phyloP scores from a whole-genome alignment of 1,140 invertebrate species.

The Neotoxoptera formosana region DNA sequence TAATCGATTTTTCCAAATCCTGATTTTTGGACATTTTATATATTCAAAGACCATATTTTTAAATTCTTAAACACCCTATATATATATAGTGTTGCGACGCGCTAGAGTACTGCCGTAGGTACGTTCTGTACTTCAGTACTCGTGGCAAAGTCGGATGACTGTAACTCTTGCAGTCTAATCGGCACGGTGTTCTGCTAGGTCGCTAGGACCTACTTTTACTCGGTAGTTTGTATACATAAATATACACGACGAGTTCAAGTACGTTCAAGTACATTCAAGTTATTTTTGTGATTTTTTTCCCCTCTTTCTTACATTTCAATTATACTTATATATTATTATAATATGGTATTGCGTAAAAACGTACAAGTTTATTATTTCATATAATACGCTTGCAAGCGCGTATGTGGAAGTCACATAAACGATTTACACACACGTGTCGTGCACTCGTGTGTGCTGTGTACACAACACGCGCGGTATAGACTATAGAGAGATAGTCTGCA shows the following conservation, averaged over 20 bases:
- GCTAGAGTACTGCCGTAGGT: no score
- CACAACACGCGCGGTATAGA: background rate
- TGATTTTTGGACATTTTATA: no score
- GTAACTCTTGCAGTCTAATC: background rate
- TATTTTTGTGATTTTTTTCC: background rate
- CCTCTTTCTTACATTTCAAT: background rate
- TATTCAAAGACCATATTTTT: no score
- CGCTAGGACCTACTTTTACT: slow-evolving; percentile 22
- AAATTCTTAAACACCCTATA: no score
- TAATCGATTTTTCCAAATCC: no score
- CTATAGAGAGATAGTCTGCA: no score
- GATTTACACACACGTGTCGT: background rate
- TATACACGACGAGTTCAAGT: background rate
- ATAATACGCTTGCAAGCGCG: background rate
- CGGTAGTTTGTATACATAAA: background rate
- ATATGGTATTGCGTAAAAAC: background rate
- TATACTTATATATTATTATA: background rate
- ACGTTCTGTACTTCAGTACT: background rate
- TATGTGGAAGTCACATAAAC: background rate
- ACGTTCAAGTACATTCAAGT: slow-evolving; percentile 15
- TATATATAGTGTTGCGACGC: no score
- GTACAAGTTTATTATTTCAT: background rate
- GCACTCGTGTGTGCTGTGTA: background rate
- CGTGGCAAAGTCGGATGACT: background rate
- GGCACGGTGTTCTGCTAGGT: background rate